A percentile compares a stretch with the other conserved stretches of the same genome.
Evolutionary conservation across 2,888 invertebrate species (phyloP).

Genomic region (Leptinotarsa peninsularis): DNA sequence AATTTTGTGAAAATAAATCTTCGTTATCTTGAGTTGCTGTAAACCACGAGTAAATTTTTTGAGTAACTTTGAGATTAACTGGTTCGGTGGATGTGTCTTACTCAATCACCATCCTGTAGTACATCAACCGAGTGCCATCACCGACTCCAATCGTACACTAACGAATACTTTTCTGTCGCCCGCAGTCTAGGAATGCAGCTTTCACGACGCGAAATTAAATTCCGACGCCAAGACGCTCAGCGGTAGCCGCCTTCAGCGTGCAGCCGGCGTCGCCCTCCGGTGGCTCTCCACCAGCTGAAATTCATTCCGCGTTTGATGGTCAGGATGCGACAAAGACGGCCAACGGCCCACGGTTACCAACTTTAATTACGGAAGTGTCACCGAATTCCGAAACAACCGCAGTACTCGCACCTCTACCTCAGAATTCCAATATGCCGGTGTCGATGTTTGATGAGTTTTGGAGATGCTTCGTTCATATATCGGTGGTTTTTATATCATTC

Average conservation of each 20-base stretch:
- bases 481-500: not conserved
- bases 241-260: conserved; percentile 30
- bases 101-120: not conserved
- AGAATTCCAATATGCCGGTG: conserved; percentile 24
- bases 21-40: no score
- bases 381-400: conserved; percentile 56
- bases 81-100: not conserved
- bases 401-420: conserved; percentile 47
- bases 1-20: no score
- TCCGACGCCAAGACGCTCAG: conserved; percentile 56
- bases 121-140: not conserved
- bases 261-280: not conserved
- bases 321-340: conserved; percentile 48
- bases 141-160: not conserved
- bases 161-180: conserved; percentile 11
- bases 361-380: conserved; percentile 58
- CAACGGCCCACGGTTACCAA: conserved; percentile 51
- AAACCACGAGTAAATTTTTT: no score
- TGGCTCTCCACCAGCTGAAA: conserved; percentile 4
- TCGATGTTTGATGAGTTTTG: not conserved
- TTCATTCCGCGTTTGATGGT: conserved; percentile 39
- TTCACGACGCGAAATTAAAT: conserved; percentile 60
- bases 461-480: not conserved
- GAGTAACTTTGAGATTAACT: no score
- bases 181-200: conserved; percentile 53